Percentiles rank a stretch among this genome's conserved stretches.
Evolutionary conservation across 2,888 invertebrate genomes (phyloP).

Genomic region (Epistrophella euchroma): DNA sequence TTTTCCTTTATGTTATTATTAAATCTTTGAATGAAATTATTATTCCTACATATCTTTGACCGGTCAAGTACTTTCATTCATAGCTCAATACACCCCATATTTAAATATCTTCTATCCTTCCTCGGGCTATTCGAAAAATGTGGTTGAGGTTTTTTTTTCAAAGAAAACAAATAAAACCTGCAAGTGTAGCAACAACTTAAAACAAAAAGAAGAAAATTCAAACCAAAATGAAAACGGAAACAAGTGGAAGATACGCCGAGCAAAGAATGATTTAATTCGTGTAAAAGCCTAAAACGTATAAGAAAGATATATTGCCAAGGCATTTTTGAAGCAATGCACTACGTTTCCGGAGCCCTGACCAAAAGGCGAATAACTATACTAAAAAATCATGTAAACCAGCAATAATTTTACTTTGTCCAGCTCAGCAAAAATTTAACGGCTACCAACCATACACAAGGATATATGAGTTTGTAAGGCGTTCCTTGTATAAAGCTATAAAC

Average conservation of each 20-base stretch:
- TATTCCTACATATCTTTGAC: background rate
- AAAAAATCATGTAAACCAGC: conserved; percentile 76
- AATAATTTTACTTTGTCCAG: conserved; percentile 75
- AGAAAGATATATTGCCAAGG: conserved; percentile 4
- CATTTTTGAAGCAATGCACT: conserved; percentile 69
- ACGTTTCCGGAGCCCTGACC: conserved; percentile 54
- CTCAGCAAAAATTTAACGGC: conserved; percentile 72
- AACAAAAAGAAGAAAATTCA: conserved; percentile 7
- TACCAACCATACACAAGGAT: conserved; percentile 38
- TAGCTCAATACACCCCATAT: background rate
- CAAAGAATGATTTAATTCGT: conserved; percentile 73
- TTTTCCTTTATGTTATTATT: background rate
- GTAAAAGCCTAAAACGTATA: conserved; percentile 50
- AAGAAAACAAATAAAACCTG: conserved; percentile 32
- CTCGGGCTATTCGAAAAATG: background rate
- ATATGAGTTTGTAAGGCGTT: conserved; percentile 52
- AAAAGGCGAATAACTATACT: conserved; percentile 62
- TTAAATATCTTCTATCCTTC: background rate
- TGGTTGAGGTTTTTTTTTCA: background rate
- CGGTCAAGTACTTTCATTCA: background rate
- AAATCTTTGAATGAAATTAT: background rate
- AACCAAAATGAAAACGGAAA: conserved; percentile 33
- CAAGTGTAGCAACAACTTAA: conserved; percentile 29
- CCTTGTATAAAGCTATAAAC: conserved; percentile 39
- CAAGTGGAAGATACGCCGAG: conserved; percentile 31